Percentiles rank a stretch among this genome's conserved stretches.
These are phyloP conservation scores for Chiloscyllium plagiosum DNA, from an alignment of 2,113 vertebrate species.

Conservation along the genomic window DNA sequence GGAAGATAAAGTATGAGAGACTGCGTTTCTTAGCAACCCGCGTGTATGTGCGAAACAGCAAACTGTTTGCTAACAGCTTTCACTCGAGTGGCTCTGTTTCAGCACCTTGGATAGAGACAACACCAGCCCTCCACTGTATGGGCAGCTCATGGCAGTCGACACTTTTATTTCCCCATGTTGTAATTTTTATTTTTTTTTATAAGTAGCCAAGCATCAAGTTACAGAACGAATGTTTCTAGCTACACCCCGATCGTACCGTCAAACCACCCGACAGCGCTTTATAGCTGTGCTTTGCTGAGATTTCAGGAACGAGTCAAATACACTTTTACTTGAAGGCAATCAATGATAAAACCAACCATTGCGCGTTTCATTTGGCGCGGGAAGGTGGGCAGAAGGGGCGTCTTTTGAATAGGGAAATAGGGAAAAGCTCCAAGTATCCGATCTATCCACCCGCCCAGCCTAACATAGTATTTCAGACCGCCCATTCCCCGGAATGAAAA, in stretches of 20 bases:
- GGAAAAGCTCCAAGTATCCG: not conserved
- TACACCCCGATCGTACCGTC: not conserved
- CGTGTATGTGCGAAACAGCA: slow-evolving; percentile 23
- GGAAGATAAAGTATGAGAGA: slow-evolving; percentile 32
- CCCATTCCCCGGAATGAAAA: not conserved
- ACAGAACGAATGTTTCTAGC: not conserved
- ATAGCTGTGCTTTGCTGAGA: not conserved
- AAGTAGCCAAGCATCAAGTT: not conserved
- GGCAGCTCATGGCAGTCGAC: not conserved
- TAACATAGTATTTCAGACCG: not conserved
- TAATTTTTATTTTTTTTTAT: not conserved
- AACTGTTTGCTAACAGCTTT: slow-evolving; percentile 30
- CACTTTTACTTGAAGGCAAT: not conserved
- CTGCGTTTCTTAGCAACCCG: slow-evolving; percentile 29
- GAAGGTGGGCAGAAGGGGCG: not conserved
- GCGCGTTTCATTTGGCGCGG: not conserved
- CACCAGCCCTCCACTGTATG: not conserved
- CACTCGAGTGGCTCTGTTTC: not conserved
- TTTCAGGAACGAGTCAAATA: not conserved
- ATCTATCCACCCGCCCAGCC: not conserved
- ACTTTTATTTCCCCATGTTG: not conserved
- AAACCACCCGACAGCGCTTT: not conserved
- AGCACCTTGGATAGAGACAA: slow-evolving; percentile 31
- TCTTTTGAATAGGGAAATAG: not conserved
- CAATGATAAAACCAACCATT: not conserved